These are phyloP conservation scores for Pantelozetes paolii DNA, from an alignment of 2,888 invertebrate species.

Conservation along the genomic window DNA sequence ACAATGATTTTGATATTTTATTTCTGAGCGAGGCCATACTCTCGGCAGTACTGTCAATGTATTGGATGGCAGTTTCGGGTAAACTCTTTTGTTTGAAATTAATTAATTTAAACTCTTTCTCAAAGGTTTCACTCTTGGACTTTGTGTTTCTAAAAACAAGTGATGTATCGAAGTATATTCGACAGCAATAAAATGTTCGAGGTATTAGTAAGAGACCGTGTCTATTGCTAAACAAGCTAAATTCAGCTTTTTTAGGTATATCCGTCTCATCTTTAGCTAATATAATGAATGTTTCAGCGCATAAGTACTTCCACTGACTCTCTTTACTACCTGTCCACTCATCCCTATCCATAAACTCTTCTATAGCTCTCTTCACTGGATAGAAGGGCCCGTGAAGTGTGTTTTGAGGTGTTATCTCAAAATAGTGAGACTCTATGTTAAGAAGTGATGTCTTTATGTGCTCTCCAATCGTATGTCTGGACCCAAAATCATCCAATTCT, in stretches of 20 bases:
- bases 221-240: not conserved
- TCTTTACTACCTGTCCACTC: not conserved
- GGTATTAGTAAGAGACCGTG: not conserved
- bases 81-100: not conserved
- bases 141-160: not conserved
- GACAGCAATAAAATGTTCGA: not conserved
- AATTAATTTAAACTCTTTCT: not conserved
- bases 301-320: not conserved
- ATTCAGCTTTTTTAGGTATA: too few relatives aligned
- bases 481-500: not conserved
- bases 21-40: not conserved
- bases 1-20: not conserved
- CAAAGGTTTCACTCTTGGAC: not conserved
- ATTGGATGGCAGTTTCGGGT: not conserved
- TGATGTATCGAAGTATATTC: slow-evolving; percentile 6
- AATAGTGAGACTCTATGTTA: not conserved
- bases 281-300: not conserved
- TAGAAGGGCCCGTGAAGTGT: slow-evolving; percentile 7
- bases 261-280: not conserved
- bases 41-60: not conserved
- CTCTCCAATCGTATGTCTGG: not conserved
- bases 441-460: not conserved
- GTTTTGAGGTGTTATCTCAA: not conserved
- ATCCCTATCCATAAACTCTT: not conserved
- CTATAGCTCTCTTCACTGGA: not conserved